These are phyloP conservation scores for Ursus arctos DNA, from an alignment of 2,113 vertebrate genomes.

Conservation along the genomic window DNA sequence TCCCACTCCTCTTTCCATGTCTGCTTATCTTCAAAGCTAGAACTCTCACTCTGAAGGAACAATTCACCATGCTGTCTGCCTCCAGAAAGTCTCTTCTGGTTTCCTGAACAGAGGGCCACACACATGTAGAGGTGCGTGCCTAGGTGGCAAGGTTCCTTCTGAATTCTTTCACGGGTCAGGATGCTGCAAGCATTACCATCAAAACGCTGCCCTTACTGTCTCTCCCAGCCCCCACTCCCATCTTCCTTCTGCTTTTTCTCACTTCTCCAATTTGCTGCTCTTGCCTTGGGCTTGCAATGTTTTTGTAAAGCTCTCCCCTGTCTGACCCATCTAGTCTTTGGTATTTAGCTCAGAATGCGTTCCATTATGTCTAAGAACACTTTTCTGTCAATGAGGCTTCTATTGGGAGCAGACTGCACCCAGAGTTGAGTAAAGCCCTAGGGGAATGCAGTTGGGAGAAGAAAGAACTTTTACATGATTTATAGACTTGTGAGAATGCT, in stretches of 20 bases:
- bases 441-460: conserved; percentile 46
- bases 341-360: conserved; percentile 64
- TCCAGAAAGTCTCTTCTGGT: not conserved
- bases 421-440: conserved; percentile 23
- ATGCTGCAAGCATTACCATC: not conserved
- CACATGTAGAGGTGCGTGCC: accelerated
- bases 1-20: not conserved
- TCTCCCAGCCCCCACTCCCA: not conserved
- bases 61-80: not conserved
- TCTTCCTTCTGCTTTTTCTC: not conserved
- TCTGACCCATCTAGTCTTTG: not conserved
- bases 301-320: conserved; percentile 5
- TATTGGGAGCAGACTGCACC: not conserved
- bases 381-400: conserved; percentile 59
- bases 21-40: not conserved
- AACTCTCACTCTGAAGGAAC: not conserved
- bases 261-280: not conserved
- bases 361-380: conserved; percentile 15
- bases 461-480: conserved; percentile 70
- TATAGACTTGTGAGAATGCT: conserved; percentile 58
- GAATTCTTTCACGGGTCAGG: not conserved
- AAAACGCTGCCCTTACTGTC: not conserved
- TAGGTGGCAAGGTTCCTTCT: not conserved
- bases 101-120: not conserved
- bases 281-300: conserved; percentile 29